A percentile compares a stretch with the other conserved stretches of the same genome.
Evolutionary conservation across 2,797 vertebrate genomes (phyloP).

Genomic region (Eulemur rubriventer): DNA sequence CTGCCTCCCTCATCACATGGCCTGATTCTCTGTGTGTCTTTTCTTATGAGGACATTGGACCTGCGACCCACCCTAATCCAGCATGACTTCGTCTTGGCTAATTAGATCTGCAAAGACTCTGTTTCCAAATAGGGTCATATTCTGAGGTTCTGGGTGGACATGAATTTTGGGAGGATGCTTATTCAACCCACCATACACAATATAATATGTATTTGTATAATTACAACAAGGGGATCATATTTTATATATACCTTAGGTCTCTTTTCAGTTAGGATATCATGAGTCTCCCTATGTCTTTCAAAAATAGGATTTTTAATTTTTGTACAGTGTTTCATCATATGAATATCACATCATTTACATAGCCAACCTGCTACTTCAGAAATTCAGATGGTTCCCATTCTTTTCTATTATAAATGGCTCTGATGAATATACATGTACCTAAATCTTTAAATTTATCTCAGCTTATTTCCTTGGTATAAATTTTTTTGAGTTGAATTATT

Average conservation of each 20-base stretch:
- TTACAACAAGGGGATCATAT: neutral
- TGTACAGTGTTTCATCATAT: neutral
- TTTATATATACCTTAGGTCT: neutral
- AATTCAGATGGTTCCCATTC: neutral
- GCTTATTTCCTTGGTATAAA: neutral
- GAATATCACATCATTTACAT: neutral
- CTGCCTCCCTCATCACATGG: neutral
- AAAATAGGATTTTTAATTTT: neutral
- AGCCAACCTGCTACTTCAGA: neutral
- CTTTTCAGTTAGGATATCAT: neutral
- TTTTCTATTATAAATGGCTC: neutral
- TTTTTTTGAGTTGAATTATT: neutral
- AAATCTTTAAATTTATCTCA: neutral
- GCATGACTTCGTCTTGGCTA: neutral
- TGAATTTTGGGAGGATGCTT: neutral
- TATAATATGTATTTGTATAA: neutral
- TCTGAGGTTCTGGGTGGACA: neutral
- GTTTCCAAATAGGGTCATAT: neutral
- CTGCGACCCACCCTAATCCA: neutral
- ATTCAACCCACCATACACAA: neutral
- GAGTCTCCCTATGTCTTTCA: neutral
- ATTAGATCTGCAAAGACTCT: neutral
- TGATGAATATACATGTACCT: neutral
- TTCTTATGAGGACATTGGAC: neutral
- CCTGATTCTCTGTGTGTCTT: neutral